phyloP scores from a whole-genome alignment of 2,797 vertebrate species.

The Pampus argenteus region DNA sequence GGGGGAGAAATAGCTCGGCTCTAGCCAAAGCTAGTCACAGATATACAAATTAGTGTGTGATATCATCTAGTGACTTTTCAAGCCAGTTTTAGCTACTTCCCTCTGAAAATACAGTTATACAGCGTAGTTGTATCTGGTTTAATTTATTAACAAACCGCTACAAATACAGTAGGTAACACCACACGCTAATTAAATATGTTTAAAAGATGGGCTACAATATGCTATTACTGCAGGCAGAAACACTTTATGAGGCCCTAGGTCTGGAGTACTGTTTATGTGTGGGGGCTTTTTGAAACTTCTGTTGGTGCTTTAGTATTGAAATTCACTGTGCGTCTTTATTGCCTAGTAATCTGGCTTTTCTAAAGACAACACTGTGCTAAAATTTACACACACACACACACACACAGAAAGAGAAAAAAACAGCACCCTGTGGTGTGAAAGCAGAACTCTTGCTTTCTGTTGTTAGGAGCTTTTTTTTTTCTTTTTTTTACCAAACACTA shows the following conservation, averaged over 20 bases:
- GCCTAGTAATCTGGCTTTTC: conserved; percentile 38
- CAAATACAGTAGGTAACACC: not conserved
- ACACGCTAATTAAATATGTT: not conserved
- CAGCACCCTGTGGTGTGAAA: conserved; percentile 45
- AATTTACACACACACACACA: conserved; percentile 30
- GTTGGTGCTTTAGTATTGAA: conserved; percentile 25
- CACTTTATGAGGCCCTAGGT: not conserved
- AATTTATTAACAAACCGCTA: too few relatives aligned
- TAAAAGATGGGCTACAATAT: not conserved
- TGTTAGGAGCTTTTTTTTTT: not conserved
- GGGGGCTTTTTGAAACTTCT: conserved; percentile 13
- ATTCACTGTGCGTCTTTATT: conserved; percentile 37
- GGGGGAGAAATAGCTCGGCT: not conserved
- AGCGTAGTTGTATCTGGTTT: too few relatives aligned
- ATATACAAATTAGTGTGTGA: too few relatives aligned
- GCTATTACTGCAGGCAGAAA: not conserved
- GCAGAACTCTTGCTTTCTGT: conserved; percentile 43
- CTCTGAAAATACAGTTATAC: too few relatives aligned
- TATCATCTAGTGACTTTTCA: too few relatives aligned
- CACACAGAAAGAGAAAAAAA: conserved; percentile 12
- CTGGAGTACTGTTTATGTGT: conserved; percentile 5
- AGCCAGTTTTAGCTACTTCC: too few relatives aligned
- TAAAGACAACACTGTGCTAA: conserved; percentile 27
- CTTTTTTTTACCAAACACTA: too few relatives aligned
- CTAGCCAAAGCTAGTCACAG: too few relatives aligned